Conservation (phyloP, 2,113 vertebrate genomes). For the Boulengeromyrus knoepffleri region DNA sequence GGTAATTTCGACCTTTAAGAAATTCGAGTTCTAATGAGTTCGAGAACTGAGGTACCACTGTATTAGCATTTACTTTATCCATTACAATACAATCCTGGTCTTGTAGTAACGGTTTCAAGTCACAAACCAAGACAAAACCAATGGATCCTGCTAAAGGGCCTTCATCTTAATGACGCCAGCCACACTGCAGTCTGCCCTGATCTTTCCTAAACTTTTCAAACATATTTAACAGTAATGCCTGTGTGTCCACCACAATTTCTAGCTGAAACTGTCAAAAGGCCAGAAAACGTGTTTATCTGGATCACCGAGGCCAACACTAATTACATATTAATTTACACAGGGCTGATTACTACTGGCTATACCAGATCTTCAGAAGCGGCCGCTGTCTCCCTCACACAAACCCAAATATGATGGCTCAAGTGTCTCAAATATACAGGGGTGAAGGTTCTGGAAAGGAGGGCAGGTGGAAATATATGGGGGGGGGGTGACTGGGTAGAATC, state of each 20-base stretch:
- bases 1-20: too few species aligned
- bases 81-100: conserved; percentile 67
- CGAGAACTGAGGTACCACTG: too few species aligned
- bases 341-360: conserved; percentile 61
- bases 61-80: conserved; percentile 73
- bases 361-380: conserved; percentile 46
- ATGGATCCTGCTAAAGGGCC: conserved; percentile 51
- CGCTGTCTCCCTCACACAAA: conserved; percentile 45
- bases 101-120: conserved; percentile 58
- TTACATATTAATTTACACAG: conserved; percentile 62
- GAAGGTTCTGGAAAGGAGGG: conserved; percentile 14
- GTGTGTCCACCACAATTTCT: background rate
- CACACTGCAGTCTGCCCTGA: conserved; percentile 42
- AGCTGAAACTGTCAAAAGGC: background rate
- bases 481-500: background rate
- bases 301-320: conserved; percentile 33
- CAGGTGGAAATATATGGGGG: background rate
- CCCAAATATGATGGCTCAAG: conserved; percentile 37
- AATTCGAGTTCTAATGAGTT: too few species aligned
- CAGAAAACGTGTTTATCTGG: background rate
- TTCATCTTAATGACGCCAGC: conserved; percentile 46
- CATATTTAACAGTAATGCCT: background rate
- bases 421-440: conserved; percentile 37
- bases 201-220: background rate
- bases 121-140: conserved; percentile 45